phyloP scores from a whole-genome alignment of 2,888 invertebrate genomes.

The Agrotis exclamationis region DNA sequence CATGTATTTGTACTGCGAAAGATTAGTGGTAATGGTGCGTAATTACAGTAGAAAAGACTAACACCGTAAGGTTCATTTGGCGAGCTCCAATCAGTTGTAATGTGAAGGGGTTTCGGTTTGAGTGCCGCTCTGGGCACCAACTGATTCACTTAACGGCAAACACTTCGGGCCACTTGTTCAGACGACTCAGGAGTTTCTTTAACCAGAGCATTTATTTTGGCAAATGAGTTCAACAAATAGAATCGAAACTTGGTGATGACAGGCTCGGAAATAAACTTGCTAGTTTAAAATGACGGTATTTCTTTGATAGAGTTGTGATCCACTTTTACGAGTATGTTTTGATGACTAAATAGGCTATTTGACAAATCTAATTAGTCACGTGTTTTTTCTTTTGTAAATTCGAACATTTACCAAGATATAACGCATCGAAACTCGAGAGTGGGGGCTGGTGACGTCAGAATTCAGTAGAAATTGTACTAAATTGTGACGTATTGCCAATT shows the following conservation, averaged over 20 bases:
- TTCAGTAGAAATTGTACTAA: too few relatives aligned
- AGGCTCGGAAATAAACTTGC: neutral
- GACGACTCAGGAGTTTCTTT: slow-evolving; percentile 45
- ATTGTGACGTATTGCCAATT: too few relatives aligned
- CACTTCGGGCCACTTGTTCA: slow-evolving; percentile 67
- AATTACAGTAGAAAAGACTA: slow-evolving; percentile 90
- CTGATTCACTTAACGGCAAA: slow-evolving; percentile 83
- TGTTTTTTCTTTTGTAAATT: too few relatives aligned
- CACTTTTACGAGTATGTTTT: neutral
- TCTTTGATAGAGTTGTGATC: neutral
- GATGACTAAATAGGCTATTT: too few relatives aligned
- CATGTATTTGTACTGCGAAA: slow-evolving; percentile 69
- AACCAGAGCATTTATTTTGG: slow-evolving; percentile 26
- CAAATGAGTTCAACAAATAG: slow-evolving; percentile 29
- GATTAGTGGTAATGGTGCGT: slow-evolving; percentile 89
- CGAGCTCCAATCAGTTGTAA: slow-evolving; percentile 83
- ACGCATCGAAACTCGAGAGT: too few relatives aligned
- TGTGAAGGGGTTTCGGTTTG: slow-evolving; percentile 82
- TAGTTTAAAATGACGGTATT: neutral
- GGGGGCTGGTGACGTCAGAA: too few relatives aligned
- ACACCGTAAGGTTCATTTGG: slow-evolving; percentile 89
- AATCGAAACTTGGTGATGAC: neutral
- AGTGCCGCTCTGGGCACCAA: slow-evolving; percentile 76
- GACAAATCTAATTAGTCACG: too few relatives aligned
- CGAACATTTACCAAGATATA: too few relatives aligned